Evolutionary conservation across 2,113 vertebrate genomes (phyloP).

Genomic region (Scomber scombrus): DNA sequence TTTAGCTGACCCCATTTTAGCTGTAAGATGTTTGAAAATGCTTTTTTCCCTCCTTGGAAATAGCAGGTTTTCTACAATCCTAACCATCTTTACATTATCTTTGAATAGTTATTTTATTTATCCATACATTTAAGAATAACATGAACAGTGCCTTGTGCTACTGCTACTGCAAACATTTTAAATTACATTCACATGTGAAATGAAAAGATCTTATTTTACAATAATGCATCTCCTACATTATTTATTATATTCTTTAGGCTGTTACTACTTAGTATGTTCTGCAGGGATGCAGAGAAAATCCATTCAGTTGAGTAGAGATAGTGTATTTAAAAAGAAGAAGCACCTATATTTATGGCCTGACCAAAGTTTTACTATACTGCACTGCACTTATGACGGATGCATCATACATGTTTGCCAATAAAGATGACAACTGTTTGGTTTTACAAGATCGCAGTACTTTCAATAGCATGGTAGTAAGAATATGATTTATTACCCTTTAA

Average conservation of each 20-base stretch:
- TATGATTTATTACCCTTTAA: background rate
- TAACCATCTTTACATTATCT: background rate
- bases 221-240: background rate
- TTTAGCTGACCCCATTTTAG: background rate
- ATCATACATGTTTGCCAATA: slow-evolving; percentile 4
- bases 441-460: background rate
- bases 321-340: background rate
- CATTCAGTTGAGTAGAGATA: background rate
- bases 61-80: background rate
- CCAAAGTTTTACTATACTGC: no score
- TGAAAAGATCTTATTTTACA: no score
- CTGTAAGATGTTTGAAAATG: background rate
- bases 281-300: no score
- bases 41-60: background rate
- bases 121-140: background rate
- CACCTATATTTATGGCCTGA: background rate
- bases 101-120: background rate
- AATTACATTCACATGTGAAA: no score
- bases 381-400: background rate
- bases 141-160: background rate
- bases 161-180: no score
- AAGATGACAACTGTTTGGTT: slow-evolving; percentile 12
- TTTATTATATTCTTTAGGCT: background rate
- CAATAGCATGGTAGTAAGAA: background rate
- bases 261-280: background rate